Base-by-base conservation (phyloP, 2,797 vertebrate genomes). In the Melanotaenia boesemani region DNA sequence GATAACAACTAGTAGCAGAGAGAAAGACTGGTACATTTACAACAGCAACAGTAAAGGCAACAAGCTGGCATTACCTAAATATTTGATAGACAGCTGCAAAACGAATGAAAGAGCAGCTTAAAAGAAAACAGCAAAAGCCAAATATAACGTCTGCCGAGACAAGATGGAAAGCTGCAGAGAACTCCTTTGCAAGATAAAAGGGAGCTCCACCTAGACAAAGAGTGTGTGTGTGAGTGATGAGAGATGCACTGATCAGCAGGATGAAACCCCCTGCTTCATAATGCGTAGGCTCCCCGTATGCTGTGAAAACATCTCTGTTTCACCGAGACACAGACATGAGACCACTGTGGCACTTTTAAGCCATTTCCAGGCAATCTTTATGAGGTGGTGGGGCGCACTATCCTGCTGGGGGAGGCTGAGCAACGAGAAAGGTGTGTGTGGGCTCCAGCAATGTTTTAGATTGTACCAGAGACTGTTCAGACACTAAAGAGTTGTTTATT, bases 1-100 rank as follows among this genome's bases (percentile, higher is more conserved):
- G 70, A 61, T 8, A 15, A 37, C 15, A 65, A 60, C 22, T 32
- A 20, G 11, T 3, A 44, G 41, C 8, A 50, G n/a, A 36, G 24
- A n/a, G 32, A 67, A 56, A 70, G 54, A 34, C 6, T 8, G 48
- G 61, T 1, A 20, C 59, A 68, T 61, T 24, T 64, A 13, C 80
- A 30, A 55, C 32, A 32, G 34, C 18, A 52, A 26, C 56, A 63
- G 15, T 22, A 28, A 57, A 74, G 50, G 44, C 68, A 76, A 65
- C 66, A 74, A 71, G 34, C 22, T 54, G 56, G 20, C 57, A 37
- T 15, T 67, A 63, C 55, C 46, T 57, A 18, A 24, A 30, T 57
- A 48, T 63, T 69, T 65, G 52, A 80, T 5, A 60, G 67, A 69
- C 68, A 74, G 61, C 63, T 48, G 70, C 74, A 63, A 15, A 32